phyloP scores from a whole-genome alignment of 1,140 invertebrate species.

The Daktulosphaira vitifoliae region DNA sequence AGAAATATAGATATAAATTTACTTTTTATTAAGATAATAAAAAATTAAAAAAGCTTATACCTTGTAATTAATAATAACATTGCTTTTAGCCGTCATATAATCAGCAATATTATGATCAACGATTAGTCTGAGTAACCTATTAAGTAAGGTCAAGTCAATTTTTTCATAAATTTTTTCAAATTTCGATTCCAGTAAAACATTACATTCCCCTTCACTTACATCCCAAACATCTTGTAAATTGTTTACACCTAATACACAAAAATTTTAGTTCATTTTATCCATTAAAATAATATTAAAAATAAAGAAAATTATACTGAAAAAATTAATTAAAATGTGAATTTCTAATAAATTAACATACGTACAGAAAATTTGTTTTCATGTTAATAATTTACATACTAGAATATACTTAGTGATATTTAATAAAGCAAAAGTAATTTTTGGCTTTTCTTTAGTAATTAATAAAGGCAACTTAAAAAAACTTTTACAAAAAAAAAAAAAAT shows the following conservation, averaged over 20 bases:
- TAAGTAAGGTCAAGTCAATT: slow-evolving; percentile 96
- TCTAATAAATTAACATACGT: too few species aligned
- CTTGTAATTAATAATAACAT: slow-evolving; percentile 99
- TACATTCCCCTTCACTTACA: slow-evolving; percentile 94
- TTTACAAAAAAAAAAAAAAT: too few species aligned
- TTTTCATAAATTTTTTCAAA: slow-evolving; percentile 99
- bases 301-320: too few species aligned
- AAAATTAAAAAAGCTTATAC: slow-evolving; percentile 42
- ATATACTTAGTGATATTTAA: too few species aligned
- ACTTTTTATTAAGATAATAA: not conserved
- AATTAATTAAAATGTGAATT: too few species aligned
- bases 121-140: slow-evolving; percentile 87
- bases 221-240: slow-evolving; percentile 99
- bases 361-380: too few species aligned
- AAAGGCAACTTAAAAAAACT: too few species aligned
- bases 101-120: slow-evolving; percentile 99
- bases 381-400: too few species aligned
- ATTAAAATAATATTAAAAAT: too few species aligned
- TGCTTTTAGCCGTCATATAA: slow-evolving; percentile 99
- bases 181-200: slow-evolving; percentile 93
- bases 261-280: too few species aligned
- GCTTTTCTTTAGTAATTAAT: too few species aligned
- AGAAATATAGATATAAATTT: not conserved
- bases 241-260: slow-evolving; percentile 65
- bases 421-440: too few species aligned